Percentiles rank a stretch among this genome's conserved stretches.
Evolutionary conservation across 2,888 invertebrate species (phyloP).

Genomic region (Dryococelus australis): DNA sequence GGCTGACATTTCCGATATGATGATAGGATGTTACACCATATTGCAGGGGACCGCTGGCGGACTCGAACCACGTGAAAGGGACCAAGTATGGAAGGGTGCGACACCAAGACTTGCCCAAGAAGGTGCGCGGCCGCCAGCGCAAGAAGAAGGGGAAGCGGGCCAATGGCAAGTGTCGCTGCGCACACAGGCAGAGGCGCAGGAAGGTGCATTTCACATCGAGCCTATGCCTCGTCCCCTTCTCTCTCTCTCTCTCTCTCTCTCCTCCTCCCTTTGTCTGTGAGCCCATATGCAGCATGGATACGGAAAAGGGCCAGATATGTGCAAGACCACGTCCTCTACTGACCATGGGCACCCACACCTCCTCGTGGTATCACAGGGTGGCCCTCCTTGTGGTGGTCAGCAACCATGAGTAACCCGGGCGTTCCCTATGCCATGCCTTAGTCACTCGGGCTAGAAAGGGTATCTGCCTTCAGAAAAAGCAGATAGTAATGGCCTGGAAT

Average conservation of each 20-base stretch:
- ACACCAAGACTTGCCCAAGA: background rate
- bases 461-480: no score
- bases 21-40: background rate
- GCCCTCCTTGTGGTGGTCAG: no score
- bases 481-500: no score
- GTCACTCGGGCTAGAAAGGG: no score
- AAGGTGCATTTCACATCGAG: slow-evolving; percentile 30
- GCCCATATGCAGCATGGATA: no score
- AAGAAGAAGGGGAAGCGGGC: slow-evolving; percentile 35
- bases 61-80: background rate
- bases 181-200: slow-evolving; percentile 33
- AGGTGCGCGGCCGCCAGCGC: slow-evolving; percentile 28
- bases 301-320: no score
- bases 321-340: no score
- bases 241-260: background rate
- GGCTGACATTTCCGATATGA: background rate
- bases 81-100: background rate
- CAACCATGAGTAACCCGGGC: no score
- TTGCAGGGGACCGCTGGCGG: background rate
- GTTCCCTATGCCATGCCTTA: no score
- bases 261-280: no score
- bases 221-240: background rate
- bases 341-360: no score
- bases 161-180: slow-evolving; percentile 36
- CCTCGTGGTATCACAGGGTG: no score